These are phyloP conservation scores for Petrocephalus microphthalmus DNA, from an alignment of 2,113 vertebrate genomes.

Conservation along the genomic window DNA sequence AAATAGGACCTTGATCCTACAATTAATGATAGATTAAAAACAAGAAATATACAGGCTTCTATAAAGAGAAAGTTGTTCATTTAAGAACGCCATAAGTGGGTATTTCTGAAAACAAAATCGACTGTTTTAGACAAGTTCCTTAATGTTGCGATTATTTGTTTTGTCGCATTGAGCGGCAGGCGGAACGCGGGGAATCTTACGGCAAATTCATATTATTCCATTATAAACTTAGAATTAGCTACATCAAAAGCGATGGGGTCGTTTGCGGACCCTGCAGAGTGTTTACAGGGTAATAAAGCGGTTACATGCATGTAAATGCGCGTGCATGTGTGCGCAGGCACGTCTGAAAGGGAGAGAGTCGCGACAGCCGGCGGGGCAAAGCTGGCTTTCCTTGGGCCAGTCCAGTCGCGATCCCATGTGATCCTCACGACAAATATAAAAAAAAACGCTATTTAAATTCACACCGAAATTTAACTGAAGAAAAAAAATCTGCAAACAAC, in stretches of 20 bases:
- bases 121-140: background rate
- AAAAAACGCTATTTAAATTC: background rate
- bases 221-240: too few relatives aligned
- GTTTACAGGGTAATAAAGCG: too few relatives aligned
- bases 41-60: background rate
- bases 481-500: background rate
- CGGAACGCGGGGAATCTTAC: too few relatives aligned
- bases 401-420: background rate
- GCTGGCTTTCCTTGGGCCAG: background rate
- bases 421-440: background rate
- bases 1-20: background rate
- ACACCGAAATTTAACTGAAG: background rate
- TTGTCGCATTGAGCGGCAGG: background rate
- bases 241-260: too few relatives aligned
- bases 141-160: background rate
- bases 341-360: too few relatives aligned
- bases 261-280: too few relatives aligned
- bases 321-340: too few relatives aligned
- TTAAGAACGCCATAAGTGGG: background rate
- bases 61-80: background rate
- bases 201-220: too few relatives aligned
- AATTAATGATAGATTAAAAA: background rate
- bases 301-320: too few relatives aligned
- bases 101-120: background rate
- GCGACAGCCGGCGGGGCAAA: too few relatives aligned